A percentile compares a stretch with the other conserved stretches of the same genome.
Evolutionary conservation across 1,140 invertebrate genomes (phyloP).

Genomic region (Drosophila eugracilis): DNA sequence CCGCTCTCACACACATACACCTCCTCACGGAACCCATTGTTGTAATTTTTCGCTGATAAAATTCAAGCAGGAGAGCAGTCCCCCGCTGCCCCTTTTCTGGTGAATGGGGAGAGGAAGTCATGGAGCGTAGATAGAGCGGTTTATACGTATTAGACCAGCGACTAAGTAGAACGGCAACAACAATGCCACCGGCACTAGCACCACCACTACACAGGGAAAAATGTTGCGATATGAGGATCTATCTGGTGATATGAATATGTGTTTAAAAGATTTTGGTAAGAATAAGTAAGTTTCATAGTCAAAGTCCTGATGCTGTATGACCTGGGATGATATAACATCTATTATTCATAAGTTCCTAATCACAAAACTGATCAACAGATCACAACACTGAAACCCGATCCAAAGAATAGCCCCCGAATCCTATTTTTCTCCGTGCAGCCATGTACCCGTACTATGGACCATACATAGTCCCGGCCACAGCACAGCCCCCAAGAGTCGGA

Average conservation of each 20-base stretch:
- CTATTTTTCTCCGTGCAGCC: constrained; percentile 12
- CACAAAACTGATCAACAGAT: too few relatives aligned
- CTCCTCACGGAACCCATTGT: constrained; percentile 14
- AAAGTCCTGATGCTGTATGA: too few relatives aligned
- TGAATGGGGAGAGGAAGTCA: constrained; percentile 56
- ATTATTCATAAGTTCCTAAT: too few relatives aligned
- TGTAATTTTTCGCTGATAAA: constrained; percentile 55
- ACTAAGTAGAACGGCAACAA: constrained; percentile 71
- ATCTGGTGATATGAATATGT: neutral
- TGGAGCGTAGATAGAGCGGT: constrained; percentile 59
- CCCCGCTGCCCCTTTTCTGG: constrained; percentile 4
- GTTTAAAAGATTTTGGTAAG: too few relatives aligned
- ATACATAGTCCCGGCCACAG: constrained; percentile 6
- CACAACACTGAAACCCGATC: too few relatives aligned
- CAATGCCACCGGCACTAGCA: constrained; percentile 46
- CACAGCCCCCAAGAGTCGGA: constrained; percentile 14
- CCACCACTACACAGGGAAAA: constrained; percentile 10
- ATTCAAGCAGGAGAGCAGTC: constrained; percentile 44
- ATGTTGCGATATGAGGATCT: neutral
- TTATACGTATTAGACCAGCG: constrained; percentile 56
- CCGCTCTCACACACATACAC: constrained; percentile 2
- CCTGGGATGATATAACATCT: too few relatives aligned
- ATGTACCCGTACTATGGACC: neutral
- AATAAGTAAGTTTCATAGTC: neutral
- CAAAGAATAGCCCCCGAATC: neutral